A percentile compares a stretch with the other conserved stretches of the same genome.
These are phyloP conservation scores for Platalea minor DNA, from an alignment of 2,797 vertebrate genomes.

Conservation along the genomic window DNA sequence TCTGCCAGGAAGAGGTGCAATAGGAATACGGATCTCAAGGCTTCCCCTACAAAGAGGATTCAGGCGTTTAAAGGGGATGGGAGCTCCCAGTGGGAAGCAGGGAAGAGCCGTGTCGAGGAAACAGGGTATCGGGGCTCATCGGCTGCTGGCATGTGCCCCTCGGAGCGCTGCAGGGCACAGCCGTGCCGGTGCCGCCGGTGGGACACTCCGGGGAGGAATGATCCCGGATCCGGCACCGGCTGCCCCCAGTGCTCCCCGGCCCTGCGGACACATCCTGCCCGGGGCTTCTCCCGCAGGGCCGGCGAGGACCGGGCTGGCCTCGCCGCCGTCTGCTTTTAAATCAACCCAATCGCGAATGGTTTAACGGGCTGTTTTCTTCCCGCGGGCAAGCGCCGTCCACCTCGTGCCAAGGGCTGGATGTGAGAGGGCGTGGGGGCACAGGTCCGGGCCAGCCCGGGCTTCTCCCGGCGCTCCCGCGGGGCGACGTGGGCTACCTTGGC, in stretches of 20 bases:
- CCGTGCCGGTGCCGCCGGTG: not conserved
- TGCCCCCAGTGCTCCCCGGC: not conserved
- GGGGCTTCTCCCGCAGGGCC: not conserved
- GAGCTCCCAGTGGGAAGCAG: not conserved
- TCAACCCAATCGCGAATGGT: not conserved
- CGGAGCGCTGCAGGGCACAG: not conserved
- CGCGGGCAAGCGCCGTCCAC: not conserved
- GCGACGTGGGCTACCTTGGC: not conserved
- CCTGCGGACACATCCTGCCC: accelerated
- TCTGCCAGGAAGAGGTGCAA: not conserved
- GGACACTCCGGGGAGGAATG: accelerated
- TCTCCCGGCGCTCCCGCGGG: not conserved
- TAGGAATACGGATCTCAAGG: not conserved
- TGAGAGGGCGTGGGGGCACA: accelerated
- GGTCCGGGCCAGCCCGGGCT: not conserved
- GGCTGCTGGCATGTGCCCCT: not conserved
- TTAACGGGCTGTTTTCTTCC: not conserved
- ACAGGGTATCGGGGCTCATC: accelerated
- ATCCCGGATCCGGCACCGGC: accelerated
- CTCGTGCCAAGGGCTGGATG: not conserved
- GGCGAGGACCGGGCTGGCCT: not conserved
- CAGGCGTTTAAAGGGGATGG: not conserved
- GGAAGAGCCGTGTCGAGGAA: accelerated
- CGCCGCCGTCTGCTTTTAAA: not conserved
- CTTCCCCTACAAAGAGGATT: not conserved